phyloP scores from a whole-genome alignment of 2,797 vertebrate species.

The Enteromius fasciolatus region DNA sequence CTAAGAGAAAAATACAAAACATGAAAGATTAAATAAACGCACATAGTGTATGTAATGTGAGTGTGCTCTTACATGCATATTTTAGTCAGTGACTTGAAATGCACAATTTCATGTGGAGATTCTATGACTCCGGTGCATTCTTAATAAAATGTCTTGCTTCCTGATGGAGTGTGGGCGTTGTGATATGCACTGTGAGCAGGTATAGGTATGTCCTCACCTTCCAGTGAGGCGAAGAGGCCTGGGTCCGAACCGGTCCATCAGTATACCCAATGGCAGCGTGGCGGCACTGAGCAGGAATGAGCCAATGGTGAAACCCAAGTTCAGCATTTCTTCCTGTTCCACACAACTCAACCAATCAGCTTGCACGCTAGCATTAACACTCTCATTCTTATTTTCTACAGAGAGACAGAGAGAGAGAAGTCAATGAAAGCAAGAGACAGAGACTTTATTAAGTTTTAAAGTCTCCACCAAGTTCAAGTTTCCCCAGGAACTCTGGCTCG shows the following conservation, averaged over 20 bases:
- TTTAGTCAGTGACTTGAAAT: background rate
- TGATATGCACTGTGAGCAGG: background rate
- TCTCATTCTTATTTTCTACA: slow-evolving; percentile 68
- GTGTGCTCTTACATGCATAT: background rate
- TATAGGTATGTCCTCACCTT: slow-evolving; percentile 74
- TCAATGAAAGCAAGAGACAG: slow-evolving; percentile 10
- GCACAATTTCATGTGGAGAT: background rate
- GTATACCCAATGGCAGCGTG: slow-evolving; percentile 84
- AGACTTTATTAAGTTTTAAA: slow-evolving; percentile 47
- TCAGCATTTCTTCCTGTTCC: slow-evolving; percentile 89
- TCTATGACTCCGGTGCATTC: background rate
- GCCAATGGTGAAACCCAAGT: slow-evolving; percentile 90
- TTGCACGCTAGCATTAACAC: slow-evolving; percentile 48
- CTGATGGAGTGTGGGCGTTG: background rate
- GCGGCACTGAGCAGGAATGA: slow-evolving; percentile 89
- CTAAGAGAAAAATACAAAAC: slow-evolving; percentile 64
- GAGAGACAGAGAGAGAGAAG: background rate
- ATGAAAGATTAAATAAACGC: slow-evolving; percentile 28
- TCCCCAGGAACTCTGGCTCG: slow-evolving; percentile 15
- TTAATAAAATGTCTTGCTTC: background rate
- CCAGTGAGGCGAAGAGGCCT: slow-evolving; percentile 86
- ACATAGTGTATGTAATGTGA: background rate
- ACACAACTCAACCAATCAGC: slow-evolving; percentile 77
- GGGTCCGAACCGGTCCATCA: slow-evolving; percentile 85
- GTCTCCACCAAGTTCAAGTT: slow-evolving; percentile 26